Evolutionary conservation across 2,888 invertebrate species (phyloP), one percentile per base, ranked within the genome.

Genomic region (Acholoe squamosa): DNA sequence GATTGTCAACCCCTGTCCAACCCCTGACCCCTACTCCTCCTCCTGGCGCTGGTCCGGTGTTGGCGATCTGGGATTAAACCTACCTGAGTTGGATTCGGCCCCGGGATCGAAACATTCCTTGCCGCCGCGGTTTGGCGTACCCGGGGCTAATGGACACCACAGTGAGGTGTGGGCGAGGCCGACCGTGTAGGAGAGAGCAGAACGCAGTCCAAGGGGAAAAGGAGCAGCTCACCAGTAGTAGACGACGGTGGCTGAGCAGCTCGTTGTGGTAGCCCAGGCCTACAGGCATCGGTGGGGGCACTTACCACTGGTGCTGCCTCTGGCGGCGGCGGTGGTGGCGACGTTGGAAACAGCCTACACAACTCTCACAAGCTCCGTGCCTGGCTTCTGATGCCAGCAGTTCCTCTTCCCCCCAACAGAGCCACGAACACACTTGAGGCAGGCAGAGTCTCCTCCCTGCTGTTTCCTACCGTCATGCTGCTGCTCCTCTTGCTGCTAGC

Each of bases 91-190:
- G n/a, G 16, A 84, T 25, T 51, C 43, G 14, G 43, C 84, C 84
- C 84, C 84, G 84, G 84, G 84, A 51, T 84, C 84, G 84, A 84
- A 84, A 84, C 84, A 84, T 84, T 22, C 84, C 84, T 34, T 28
- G 28, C 19, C 84, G 61, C 61, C 84, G 61, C 61, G n/a, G 61
- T 61, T 61, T 61, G 61, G 61, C 14, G 71, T 71, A 71, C 71
- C 71, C 71, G 84, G 51, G 84, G 84, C 43, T 84, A 28, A 19
- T 33, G 84, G 34, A 22, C 61, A 61, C 61, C 61, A 61, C 61
- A 12, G 61, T 61, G 43, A 43, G 43, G 5, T 43, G 43, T 43
- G 43, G 43, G 61, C 61, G 61, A 61, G 61, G 43, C 61, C 61
- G 61, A 19, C 61, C 61, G 61, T 16, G 10, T 31, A 84, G 84